A percentile compares a stretch with the other conserved stretches of the same genome.
Conservation (phyloP, 2,113 vertebrate genomes). For the Poeciliopsis prolifica region DNA sequence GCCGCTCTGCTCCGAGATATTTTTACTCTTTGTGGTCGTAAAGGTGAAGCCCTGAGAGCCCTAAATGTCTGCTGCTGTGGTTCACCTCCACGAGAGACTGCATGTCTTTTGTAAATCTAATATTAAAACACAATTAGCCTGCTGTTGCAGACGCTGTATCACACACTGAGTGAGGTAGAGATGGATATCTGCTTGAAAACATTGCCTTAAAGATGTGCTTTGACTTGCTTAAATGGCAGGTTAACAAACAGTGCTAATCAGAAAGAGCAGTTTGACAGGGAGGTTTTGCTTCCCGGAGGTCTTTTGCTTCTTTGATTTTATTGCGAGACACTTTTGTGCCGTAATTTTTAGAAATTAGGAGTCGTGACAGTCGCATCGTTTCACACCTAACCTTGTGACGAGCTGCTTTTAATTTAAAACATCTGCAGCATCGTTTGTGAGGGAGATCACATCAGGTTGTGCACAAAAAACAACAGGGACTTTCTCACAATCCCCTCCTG, state of each 20-base stretch:
- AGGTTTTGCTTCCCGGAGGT: not conserved
- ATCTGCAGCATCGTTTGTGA: slow-evolving; percentile 28
- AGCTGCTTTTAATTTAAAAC: slow-evolving; percentile 49
- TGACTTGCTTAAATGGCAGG: not conserved
- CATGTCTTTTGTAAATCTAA: slow-evolving; percentile 38
- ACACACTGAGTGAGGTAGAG: not conserved
- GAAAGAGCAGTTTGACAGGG: not conserved
- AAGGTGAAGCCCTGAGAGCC: slow-evolving; percentile 9
- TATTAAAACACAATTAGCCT: slow-evolving; percentile 3
- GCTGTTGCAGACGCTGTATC: not conserved
- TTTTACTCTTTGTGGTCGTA: slow-evolving; percentile 9
- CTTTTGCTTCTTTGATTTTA: slow-evolving; percentile 6
- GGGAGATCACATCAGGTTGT: slow-evolving; percentile 27
- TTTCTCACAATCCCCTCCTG: slow-evolving; percentile 46
- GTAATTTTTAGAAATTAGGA: slow-evolving; percentile 14
- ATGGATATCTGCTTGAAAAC: slow-evolving; percentile 7
- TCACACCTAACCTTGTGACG: slow-evolving; percentile 37
- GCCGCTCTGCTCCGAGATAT: slow-evolving; percentile 3
- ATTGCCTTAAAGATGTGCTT: not conserved
- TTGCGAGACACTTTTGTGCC: slow-evolving; percentile 19
- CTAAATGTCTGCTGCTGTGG: slow-evolving; percentile 5
- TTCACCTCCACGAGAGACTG: slow-evolving; percentile 1
- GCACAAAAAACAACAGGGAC: slow-evolving; percentile 29
- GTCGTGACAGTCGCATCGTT: slow-evolving; percentile 33
- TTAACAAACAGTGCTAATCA: slow-evolving; percentile 1